phyloP scores from a whole-genome alignment of 2,888 invertebrate species.

The Epistrophe grossulariae region DNA sequence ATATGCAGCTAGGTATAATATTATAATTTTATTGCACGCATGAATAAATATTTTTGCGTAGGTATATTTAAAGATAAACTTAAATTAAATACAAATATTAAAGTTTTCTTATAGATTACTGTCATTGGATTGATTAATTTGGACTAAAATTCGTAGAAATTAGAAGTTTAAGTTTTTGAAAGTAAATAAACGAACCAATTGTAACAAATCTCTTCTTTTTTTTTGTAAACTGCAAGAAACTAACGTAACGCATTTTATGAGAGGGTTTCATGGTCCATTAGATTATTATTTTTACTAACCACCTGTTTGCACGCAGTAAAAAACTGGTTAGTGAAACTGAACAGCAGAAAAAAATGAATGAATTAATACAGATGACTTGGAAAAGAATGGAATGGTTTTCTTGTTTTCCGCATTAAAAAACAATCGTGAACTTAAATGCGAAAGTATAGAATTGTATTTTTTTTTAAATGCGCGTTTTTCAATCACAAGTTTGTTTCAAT shows the following conservation, averaged over 20 bases:
- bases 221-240: not conserved
- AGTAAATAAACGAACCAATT: no score
- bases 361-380: slow-evolving; percentile 10
- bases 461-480: not conserved
- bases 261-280: slow-evolving; percentile 53
- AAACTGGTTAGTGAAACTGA: slow-evolving; percentile 47
- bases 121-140: no score
- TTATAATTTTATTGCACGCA: not conserved
- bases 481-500: not conserved
- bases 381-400: slow-evolving; percentile 14
- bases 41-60: slow-evolving; percentile 21
- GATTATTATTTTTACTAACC: slow-evolving; percentile 17
- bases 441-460: not conserved
- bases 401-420: slow-evolving; percentile 8
- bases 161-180: no score
- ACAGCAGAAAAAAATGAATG: not conserved
- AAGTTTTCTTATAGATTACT: no score
- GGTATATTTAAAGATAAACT: not conserved
- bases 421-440: not conserved
- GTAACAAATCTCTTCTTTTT: not conserved
- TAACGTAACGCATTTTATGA: slow-evolving; percentile 18
- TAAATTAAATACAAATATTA: no score
- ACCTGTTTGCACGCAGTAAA: slow-evolving; percentile 45
- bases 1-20: not conserved
- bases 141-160: no score